These are phyloP conservation scores for Drosophila virilis DNA, from an alignment of 1,140 invertebrate species.

Conservation along the genomic window DNA sequence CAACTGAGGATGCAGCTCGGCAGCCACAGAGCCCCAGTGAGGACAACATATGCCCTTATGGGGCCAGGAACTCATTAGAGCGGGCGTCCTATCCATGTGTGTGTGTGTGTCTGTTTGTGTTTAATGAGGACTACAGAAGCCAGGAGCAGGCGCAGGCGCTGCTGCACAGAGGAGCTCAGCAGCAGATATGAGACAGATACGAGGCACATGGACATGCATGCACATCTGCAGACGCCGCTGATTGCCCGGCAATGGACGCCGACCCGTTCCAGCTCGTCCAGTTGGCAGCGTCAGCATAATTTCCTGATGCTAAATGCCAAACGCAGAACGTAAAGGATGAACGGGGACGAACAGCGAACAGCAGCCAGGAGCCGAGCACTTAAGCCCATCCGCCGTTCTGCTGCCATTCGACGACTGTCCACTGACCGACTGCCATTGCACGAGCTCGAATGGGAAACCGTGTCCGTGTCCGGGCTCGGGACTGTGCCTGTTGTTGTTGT, in stretches of 20 bases:
- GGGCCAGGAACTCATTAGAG: conserved; percentile 74
- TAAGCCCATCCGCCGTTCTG: conserved; percentile 67
- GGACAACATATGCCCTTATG: conserved; percentile 69
- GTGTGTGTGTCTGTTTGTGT: conserved; percentile 42
- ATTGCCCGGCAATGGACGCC: conserved; percentile 55
- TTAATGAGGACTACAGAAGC: conserved; percentile 66
- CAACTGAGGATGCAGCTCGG: conserved; percentile 41
- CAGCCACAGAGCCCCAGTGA: conserved; percentile 26
- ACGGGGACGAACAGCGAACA: conserved; percentile 31
- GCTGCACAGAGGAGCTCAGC: conserved; percentile 34
- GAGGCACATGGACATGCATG: conserved; percentile 62
- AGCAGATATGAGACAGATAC: conserved; percentile 56
- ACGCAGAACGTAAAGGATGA: conserved; percentile 58
- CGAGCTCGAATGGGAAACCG: conserved; percentile 33
- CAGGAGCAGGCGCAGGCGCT: conserved; percentile 55
- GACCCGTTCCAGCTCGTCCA: conserved; percentile 38
- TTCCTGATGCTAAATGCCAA: conserved; percentile 84
- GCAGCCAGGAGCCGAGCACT: conserved; percentile 62
- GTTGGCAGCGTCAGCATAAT: conserved; percentile 84
- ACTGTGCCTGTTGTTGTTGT: conserved; percentile 26
- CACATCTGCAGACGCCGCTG: conserved; percentile 78
- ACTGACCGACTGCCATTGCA: conserved; percentile 68
- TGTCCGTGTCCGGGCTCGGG: not conserved
- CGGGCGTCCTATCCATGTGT: conserved; percentile 35
- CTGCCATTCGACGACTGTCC: conserved; percentile 43